A percentile compares a stretch with the other conserved stretches of the same genome.
Evolutionary conservation across 2,113 vertebrate species (phyloP).

Genomic region (Peromyscus leucopus): DNA sequence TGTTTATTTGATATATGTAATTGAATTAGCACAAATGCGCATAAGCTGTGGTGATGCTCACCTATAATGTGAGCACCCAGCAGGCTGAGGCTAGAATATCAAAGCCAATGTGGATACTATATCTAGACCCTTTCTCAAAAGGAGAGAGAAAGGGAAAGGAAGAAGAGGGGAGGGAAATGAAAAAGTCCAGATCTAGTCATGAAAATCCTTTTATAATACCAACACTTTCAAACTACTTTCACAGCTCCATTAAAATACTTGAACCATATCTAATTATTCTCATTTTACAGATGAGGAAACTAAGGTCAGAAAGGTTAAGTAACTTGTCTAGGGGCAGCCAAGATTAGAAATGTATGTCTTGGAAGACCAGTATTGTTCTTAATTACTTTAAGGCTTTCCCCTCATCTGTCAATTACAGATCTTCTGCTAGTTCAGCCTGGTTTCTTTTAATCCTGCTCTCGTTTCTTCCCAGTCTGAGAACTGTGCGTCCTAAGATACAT

Average conservation of each 20-base stretch:
- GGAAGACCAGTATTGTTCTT: not conserved
- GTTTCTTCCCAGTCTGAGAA: conserved; percentile 2
- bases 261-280: conserved; percentile 10
- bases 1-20: not conserved
- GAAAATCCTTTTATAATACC: not conserved
- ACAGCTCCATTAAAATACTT: conserved; percentile 47
- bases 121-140: not conserved
- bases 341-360: conserved; percentile 8
- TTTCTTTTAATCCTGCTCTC: conserved; percentile 18
- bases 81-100: not conserved
- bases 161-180: not conserved
- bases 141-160: not conserved
- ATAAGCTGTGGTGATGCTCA: not conserved
- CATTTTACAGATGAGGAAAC: conserved; percentile 36
- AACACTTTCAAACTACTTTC: conserved; percentile 37
- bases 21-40: not conserved
- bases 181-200: not conserved
- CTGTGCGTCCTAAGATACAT: not conserved
- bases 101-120: not conserved
- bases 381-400: not conserved
- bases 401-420: not conserved
- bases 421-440: not conserved
- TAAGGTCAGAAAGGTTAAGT: not conserved
- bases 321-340: not conserved
- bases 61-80: not conserved